Base-by-base conservation (phyloP, 2,888 invertebrate genomes). In the Stenolophus ochropezus region DNA sequence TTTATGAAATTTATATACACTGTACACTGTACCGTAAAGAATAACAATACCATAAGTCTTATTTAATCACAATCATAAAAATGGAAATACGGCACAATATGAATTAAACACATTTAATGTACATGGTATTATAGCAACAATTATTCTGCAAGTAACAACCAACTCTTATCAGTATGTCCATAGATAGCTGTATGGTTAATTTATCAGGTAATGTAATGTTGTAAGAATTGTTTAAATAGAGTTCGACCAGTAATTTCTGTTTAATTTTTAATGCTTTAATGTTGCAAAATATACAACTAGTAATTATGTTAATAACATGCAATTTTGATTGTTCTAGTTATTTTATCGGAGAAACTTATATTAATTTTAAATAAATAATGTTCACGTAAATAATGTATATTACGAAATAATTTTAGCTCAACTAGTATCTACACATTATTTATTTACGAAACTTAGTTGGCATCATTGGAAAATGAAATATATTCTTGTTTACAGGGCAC, bases 291-390 rank as follows among this genome's bases (percentile, higher is more conserved):
- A 42, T 42, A 6, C 33, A 42, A 42, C 20, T 20, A 56, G 8
- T 20, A 21, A 56, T 56, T 20, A 56, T 21, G 20, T 20, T 56
- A 56, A 56, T 56, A 20, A 5, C 20, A 56, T 56, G 56, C 21
- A 56, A 21, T 56, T 56, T 56, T 2, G 6, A 56, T 20, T 20
- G 25, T 65, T 25, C 25, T 14, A 65, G 8, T 65, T 33, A 61
- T 18, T 61, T 61, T 27, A 33, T 25, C 14, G 14, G 25, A 65
- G 18, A 27, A 25, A 65, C 23, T 23, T 16, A 27, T 23, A 65
- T n/a, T 61, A 25, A 16, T 20, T 65, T 65, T 65, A 33, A 65
- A 65, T 65, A 27, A 65, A 23, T 56, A 20, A 56, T 56, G 11
- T 56, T 56, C 18, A 56, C 11, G 1, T 11, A 56, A 56, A 56